Evolutionary conservation across 2,888 invertebrate genomes (phyloP).

Genomic region (Drosophila ustulata): DNA sequence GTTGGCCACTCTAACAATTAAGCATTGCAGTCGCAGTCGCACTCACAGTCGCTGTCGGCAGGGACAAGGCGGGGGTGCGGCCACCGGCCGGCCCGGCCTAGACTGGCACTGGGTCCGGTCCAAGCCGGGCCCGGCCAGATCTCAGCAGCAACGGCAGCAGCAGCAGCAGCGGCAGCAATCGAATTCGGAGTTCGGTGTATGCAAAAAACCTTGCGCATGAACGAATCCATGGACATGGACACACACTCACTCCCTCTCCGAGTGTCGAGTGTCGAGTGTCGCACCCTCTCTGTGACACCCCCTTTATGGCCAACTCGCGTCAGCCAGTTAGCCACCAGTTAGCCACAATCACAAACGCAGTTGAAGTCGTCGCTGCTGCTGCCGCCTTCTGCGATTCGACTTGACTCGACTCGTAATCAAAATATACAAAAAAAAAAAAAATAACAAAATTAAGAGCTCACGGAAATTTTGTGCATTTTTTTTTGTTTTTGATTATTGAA

Average conservation of each 20-base stretch:
- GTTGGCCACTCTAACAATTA: conserved; percentile 6
- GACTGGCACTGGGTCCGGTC: conserved; percentile 8
- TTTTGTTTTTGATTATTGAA: conserved; percentile 23
- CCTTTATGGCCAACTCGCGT: background rate
- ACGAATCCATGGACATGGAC: conserved; percentile 83
- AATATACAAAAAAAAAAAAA: background rate
- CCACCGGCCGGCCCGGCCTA: conserved; percentile 33
- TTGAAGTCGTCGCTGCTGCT: background rate
- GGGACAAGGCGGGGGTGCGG: conserved; percentile 24
- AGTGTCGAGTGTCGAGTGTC: background rate
- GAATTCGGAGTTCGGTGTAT: conserved; percentile 35
- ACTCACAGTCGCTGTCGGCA: background rate
- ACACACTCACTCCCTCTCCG: conserved; percentile 49
- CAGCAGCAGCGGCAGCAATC: conserved; percentile 35
- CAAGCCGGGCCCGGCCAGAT: conserved; percentile 12
- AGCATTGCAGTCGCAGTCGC: conserved; percentile 1
- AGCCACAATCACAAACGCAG: background rate
- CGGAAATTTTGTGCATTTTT: conserved; percentile 54
- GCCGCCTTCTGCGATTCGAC: conserved; percentile 9
- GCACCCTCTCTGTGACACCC: background rate
- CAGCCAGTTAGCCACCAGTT: conserved; percentile 10
- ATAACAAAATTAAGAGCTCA: conserved; percentile 50
- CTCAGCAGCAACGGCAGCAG: conserved; percentile 4
- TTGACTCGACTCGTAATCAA: conserved; percentile 15
- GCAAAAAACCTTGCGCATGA: conserved; percentile 83